These are phyloP conservation scores for Saccopteryx bilineata DNA, from an alignment of 2,113 vertebrate genomes.

Conservation along the genomic window DNA sequence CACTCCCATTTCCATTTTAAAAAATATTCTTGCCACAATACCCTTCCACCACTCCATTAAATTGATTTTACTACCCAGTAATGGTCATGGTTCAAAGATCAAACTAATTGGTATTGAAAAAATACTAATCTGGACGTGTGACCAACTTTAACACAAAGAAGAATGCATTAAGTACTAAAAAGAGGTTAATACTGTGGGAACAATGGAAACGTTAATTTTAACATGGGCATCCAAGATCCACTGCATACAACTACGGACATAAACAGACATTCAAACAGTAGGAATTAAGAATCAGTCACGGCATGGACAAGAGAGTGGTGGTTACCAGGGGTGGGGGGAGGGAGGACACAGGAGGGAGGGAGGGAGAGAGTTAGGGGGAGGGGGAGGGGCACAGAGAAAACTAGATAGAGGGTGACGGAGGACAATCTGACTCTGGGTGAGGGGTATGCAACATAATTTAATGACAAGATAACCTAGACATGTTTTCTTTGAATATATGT, in stretches of 20 bases:
- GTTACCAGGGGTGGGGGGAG: too few relatives aligned
- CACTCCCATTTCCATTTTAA: neutral
- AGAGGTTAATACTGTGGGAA: conserved; percentile 3
- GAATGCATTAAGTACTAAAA: neutral
- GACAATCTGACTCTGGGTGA: too few relatives aligned
- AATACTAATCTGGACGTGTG: neutral
- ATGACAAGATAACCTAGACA: too few relatives aligned
- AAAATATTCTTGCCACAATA: conserved; percentile 48
- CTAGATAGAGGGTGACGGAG: too few relatives aligned
- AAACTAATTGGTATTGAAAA: conserved; percentile 48
- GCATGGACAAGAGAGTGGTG: too few relatives aligned
- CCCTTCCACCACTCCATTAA: neutral
- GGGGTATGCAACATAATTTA: too few relatives aligned
- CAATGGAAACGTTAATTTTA: neutral
- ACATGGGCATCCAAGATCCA: neutral
- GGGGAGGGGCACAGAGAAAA: too few relatives aligned
- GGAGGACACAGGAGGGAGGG: too few relatives aligned
- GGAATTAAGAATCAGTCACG: neutral
- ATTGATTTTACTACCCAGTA: conserved; percentile 11
- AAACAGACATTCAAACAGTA: neutral
- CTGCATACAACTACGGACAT: neutral
- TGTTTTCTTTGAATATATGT: too few relatives aligned
- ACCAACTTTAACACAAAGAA: conserved; percentile 30
- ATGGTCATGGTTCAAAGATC: neutral
- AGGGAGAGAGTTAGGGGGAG: too few relatives aligned